Evolutionary conservation across 1,140 invertebrate species (phyloP).

Genomic region (Brachionus rotundiformis): DNA sequence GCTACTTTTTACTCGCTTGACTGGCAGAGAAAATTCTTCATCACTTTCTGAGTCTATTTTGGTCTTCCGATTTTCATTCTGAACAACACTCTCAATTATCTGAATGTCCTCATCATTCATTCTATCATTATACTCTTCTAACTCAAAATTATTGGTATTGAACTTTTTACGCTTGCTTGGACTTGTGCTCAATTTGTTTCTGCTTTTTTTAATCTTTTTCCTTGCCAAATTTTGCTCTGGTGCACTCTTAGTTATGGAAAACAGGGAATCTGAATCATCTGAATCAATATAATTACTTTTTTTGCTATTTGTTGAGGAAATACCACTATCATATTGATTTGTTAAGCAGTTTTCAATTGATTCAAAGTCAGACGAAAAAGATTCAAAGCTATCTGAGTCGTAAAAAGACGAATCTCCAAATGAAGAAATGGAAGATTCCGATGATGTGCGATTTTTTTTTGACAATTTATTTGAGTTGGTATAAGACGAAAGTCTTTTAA

Average conservation of each 20-base stretch:
- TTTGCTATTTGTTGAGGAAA: not conserved
- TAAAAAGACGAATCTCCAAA: not conserved
- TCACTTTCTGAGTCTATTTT: constrained; percentile 15
- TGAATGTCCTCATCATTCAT: constrained; percentile 68
- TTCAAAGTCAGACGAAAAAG: not conserved
- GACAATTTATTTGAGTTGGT: not conserved
- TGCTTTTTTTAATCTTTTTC: constrained; percentile 22
- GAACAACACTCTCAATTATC: constrained; percentile 70
- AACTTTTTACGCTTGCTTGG: constrained; percentile 29
- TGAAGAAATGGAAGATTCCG: not conserved
- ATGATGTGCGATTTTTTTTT: constrained; percentile 50
- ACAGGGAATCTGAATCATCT: constrained; percentile 42
- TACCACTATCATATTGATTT: constrained; percentile 31
- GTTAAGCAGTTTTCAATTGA: not conserved
- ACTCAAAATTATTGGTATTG: constrained; percentile 62
- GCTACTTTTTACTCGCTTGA: constrained; percentile 2
- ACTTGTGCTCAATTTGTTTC: not conserved
- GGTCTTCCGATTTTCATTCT: constrained; percentile 63
- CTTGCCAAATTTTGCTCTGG: not conserved
- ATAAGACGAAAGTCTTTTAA: constrained; percentile 27
- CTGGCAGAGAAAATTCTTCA: constrained; percentile 23
- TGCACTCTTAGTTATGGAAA: constrained; percentile 49
- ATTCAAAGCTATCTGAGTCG: constrained; percentile 23
- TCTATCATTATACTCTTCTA: constrained; percentile 56
- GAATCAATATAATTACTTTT: not conserved